phyloP scores from a whole-genome alignment of 2,888 invertebrate genomes.

The Drepana falcataria region DNA sequence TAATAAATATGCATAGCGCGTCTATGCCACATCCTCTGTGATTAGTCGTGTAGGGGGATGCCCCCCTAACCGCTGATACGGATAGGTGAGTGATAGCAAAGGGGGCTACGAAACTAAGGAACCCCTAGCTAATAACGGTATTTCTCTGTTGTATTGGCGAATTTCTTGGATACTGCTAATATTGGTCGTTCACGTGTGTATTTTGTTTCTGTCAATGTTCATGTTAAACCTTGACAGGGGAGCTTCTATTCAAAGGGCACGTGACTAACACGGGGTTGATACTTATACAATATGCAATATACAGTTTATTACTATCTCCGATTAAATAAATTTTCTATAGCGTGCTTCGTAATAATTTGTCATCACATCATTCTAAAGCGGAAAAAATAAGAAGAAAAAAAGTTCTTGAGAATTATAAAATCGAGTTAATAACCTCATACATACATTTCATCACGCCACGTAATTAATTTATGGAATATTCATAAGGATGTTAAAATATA shows the following conservation, averaged over 20 bases:
- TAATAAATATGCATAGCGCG: constrained; percentile 78
- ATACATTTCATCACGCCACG: too few species aligned
- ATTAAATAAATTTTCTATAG: too few species aligned
- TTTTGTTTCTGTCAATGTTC: constrained; percentile 63
- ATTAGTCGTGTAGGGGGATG: constrained; percentile 64
- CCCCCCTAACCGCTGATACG: constrained; percentile 55
- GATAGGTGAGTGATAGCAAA: constrained; percentile 76
- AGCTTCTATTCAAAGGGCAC: constrained; percentile 15
- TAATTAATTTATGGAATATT: too few species aligned
- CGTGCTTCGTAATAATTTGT: too few species aligned
- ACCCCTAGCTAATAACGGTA: constrained; percentile 73
- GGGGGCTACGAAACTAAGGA: constrained; percentile 61
- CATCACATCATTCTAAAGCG: too few species aligned
- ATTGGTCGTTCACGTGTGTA: constrained; percentile 64
- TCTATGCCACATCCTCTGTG: constrained; percentile 75
- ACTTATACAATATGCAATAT: neutral
- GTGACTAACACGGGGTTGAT: neutral
- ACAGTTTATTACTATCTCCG: constrained; percentile 5
- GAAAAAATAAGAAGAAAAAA: too few species aligned
- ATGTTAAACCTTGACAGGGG: constrained; percentile 25
- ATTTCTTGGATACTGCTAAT: constrained; percentile 76
- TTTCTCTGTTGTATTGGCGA: constrained; percentile 67
- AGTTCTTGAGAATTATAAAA: too few species aligned
- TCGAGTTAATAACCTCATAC: too few species aligned
- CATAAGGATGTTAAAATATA: too few species aligned